A percentile compares a stretch with the other conserved stretches of the same genome.
These are phyloP conservation scores for Petrophora chlorosata DNA, from an alignment of 2,888 invertebrate species.

Conservation along the genomic window DNA sequence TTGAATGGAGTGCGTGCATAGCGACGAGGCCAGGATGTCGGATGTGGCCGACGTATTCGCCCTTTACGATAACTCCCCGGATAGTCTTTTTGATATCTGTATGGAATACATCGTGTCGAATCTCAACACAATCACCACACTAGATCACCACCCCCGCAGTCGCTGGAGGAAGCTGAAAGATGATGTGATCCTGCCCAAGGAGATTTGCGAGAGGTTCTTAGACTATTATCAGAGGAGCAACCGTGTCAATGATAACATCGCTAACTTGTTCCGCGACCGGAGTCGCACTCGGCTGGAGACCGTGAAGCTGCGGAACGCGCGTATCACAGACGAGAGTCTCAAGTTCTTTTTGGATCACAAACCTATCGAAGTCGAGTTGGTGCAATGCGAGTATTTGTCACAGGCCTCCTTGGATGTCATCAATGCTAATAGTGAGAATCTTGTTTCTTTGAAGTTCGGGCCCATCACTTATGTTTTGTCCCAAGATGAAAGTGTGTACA, in stretches of 20 bases:
- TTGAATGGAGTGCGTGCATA: slow-evolving; percentile 3
- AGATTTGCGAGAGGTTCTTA: slow-evolving; percentile 88
- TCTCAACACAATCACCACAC: slow-evolving; percentile 84
- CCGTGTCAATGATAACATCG: slow-evolving; percentile 86
- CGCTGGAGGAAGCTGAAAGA: slow-evolving; percentile 81
- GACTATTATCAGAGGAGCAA: slow-evolving; percentile 81
- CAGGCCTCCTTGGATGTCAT: slow-evolving; percentile 86
- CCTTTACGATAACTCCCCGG: slow-evolving; percentile 76
- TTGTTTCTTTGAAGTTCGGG: slow-evolving; percentile 88
- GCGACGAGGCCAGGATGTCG: slow-evolving; percentile 52
- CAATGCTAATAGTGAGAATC: slow-evolving; percentile 86
- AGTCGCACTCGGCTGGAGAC: slow-evolving; percentile 86
- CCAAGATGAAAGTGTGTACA: slow-evolving; percentile 65
- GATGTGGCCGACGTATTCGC: slow-evolving; percentile 51
- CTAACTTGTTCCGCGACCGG: slow-evolving; percentile 88
- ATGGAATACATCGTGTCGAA: slow-evolving; percentile 85
- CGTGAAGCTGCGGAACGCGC: slow-evolving; percentile 88
- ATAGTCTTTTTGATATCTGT: slow-evolving; percentile 85
- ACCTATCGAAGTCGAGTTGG: slow-evolving; percentile 88
- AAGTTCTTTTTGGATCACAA: slow-evolving; percentile 88
- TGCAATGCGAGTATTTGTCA: slow-evolving; percentile 88
- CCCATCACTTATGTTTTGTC: slow-evolving; percentile 86
- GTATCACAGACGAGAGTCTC: slow-evolving; percentile 88
- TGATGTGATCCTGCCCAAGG: slow-evolving; percentile 86
- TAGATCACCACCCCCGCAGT: slow-evolving; percentile 63